Percentiles rank a stretch among this genome's conserved stretches.
These are phyloP conservation scores for Rhombomys opimus DNA, from an alignment of 2,113 vertebrate genomes.

Conservation along the genomic window DNA sequence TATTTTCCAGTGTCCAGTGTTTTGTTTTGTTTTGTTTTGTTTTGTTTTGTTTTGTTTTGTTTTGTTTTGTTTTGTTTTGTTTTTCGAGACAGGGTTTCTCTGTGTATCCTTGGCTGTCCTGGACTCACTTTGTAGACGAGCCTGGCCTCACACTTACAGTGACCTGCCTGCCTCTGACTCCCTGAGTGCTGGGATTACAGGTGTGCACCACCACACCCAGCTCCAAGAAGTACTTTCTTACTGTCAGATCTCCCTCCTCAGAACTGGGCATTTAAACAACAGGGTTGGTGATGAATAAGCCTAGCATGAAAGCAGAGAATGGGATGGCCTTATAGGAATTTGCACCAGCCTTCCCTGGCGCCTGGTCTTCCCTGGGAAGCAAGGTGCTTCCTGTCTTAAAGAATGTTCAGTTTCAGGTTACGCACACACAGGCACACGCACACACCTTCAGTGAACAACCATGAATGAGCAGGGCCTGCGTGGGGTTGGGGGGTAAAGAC, in stretches of 20 bases:
- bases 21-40: too few species aligned
- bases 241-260: neutral
- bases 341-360: neutral
- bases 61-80: neutral
- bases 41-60: too few species aligned
- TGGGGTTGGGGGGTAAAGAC: neutral
- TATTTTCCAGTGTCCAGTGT: neutral
- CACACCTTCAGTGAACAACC: neutral
- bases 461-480: neutral
- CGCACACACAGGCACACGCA: neutral
- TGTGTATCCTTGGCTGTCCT: too few species aligned
- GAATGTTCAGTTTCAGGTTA: neutral
- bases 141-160: too few species aligned
- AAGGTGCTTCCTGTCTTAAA: neutral
- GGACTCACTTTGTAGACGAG: too few species aligned
- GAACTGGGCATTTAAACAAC: neutral
- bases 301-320: neutral
- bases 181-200: too few species aligned
- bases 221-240: neutral
- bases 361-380: too few species aligned
- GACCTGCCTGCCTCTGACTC: too few species aligned
- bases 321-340: neutral
- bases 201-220: too few species aligned
- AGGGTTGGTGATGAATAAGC: neutral
- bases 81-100: too few species aligned